Evolutionary conservation across 2,888 invertebrate species (phyloP), one percentile per base, ranked within the genome.

Genomic region (Spilarctia lutea): DNA sequence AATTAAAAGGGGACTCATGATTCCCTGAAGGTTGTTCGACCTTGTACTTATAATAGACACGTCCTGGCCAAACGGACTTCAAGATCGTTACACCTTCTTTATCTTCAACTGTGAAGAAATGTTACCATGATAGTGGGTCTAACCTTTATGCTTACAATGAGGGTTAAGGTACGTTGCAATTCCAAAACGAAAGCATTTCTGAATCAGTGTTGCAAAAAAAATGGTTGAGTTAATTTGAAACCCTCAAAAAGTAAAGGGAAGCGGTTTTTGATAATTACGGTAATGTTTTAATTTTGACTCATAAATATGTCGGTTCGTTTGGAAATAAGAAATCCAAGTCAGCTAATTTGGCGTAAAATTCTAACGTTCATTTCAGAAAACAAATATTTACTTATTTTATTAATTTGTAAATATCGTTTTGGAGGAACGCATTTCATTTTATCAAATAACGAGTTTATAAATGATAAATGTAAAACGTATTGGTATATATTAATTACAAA

Each of bases 1-100:
- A 90, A 90, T 90, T 90, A 90, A 91, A 90, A 88, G 87, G 90
- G 90, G 90, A 90, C 90, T 79, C 81, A 74, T 78, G 84, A 85
- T 84, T 88, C 90, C 90, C 90, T 74, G 75, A 90, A 91, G 90
- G 90, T 88, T 75, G 80, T 35, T 39, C 71, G 79, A 74, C 72
- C 75, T 56, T 63, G 72, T 79, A 75, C 77, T 84, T 84, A 81
- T 82, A 82, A 81, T 79, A 81, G 77, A 85, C 83, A 82, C 83
- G 83, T 85, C 78, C 79, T 68, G 67, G 35, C 72, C 65, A 83
- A 83, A 85, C 78, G 77, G 77, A 83, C 77, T 71, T 79, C 63
- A 60, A 75, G 42, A 71, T 68, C 75, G 72, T 83, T 83, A 79
- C 76, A 78, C 79, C 81, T 81, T 80, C 80, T 81, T 79, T 85